Percentiles rank a stretch among this genome's conserved stretches.
Conservation (phyloP, 1,140 invertebrate species). For the Agrilus planipennis region DNA sequence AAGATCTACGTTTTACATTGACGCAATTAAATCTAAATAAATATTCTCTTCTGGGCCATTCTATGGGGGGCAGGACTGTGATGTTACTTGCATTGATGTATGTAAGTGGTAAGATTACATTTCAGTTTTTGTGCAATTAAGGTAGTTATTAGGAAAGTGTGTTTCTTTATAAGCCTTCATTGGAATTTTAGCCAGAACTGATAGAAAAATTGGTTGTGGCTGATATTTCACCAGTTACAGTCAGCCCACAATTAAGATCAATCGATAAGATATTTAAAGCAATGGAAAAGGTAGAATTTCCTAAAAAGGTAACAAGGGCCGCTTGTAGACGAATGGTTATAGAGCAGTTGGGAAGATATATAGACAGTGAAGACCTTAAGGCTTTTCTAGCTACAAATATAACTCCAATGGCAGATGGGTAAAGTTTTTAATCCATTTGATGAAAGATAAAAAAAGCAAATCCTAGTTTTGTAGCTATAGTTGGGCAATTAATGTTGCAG, state of each 20-base stretch:
- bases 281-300: slow-evolving; percentile 48
- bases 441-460: too few species aligned
- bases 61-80: slow-evolving; percentile 77
- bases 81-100: slow-evolving; percentile 64
- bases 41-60: slow-evolving; percentile 69
- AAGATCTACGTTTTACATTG: slow-evolving; percentile 59
- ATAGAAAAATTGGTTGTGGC: slow-evolving; percentile 70
- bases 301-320: slow-evolving; percentile 46
- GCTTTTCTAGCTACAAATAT: slow-evolving; percentile 42
- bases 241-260: slow-evolving; percentile 39
- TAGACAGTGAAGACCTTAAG: slow-evolving; percentile 36
- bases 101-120: slow-evolving; percentile 32
- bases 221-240: slow-evolving; percentile 68
- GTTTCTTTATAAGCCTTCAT: too few species aligned
- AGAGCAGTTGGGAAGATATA: slow-evolving; percentile 35
- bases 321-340: slow-evolving; percentile 51
- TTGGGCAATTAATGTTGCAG: slow-evolving; percentile 34
- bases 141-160: too few species aligned
- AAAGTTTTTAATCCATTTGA: not conserved
- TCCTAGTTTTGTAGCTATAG: slow-evolving; percentile 19
- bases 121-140: not conserved
- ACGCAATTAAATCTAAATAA: slow-evolving; percentile 46
- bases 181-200: slow-evolving; percentile 52
- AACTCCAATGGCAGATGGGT: slow-evolving; percentile 17
- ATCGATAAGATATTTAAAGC: slow-evolving; percentile 54